Base-by-base conservation (phyloP, 1,140 invertebrate genomes). In the Centruroides sculpturatus region DNA sequence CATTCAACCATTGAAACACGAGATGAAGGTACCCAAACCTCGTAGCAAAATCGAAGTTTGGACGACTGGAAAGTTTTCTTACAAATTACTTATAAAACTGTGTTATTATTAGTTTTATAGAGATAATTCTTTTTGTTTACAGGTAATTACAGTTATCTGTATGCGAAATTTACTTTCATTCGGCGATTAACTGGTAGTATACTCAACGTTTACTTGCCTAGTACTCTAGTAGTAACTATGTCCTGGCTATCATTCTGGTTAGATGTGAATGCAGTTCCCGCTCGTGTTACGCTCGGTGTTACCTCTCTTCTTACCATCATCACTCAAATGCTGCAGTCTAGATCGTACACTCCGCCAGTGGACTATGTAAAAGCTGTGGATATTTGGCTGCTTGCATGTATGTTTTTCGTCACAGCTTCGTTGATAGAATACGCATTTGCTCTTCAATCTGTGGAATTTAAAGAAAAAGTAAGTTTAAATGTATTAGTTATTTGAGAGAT, bases 401-500 rank as follows among this genome's bases (percentile, higher is more conserved):
- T 75, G 60, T 67, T 75, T 13, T 72, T 75, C 65, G 73, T 75
- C 7, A 76, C 75, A 57, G 66, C 69, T 11, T 64, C 69, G 6
- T 57, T 76, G 6, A 63, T 75, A 35, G 73, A 75, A 60, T 75
- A 69, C 57, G 70, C 74, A 0, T 59, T 74, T 10, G 71, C 75
- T 0, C 65, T 65, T 46, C 61, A 62, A 6, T 61, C 11, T 46
- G 59, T 8, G 8, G 5, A 41, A 41, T 0, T 8, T 6, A 41
- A 8, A 41, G 3, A 41, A 2, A 9, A 63, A 51, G 52, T 49
- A 60, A 13, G 53, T 56, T 66, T 34, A 65, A 60, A 63, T 55
- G 61, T 55, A 23, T 23, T 23, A 2, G 2, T 23, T 23, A 23
- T 23, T 23, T 23, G 0, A 0, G 23, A 23, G 23, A 2, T 23